Evolutionary conservation across 1,140 invertebrate species (phyloP).

Genomic region (Tetraneura akinire): DNA sequence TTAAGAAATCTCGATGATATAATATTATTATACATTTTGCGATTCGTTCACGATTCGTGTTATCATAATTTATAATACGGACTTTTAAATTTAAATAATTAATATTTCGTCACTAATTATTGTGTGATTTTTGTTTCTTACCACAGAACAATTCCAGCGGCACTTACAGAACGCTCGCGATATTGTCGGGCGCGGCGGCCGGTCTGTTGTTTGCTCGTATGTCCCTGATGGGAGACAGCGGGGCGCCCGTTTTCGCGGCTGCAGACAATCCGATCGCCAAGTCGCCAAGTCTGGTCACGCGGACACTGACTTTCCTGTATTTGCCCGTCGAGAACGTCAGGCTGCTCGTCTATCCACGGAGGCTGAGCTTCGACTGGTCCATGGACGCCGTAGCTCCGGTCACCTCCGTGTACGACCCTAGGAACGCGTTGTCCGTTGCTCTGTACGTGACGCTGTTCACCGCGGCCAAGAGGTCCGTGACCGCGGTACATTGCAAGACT

Average conservation of each 20-base stretch:
- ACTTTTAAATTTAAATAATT: too few relatives aligned
- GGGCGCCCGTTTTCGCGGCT: conserved; percentile 77
- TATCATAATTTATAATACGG: too few relatives aligned
- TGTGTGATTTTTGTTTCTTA: not conserved
- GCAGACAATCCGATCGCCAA: conserved; percentile 89
- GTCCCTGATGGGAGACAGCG: conserved; percentile 66
- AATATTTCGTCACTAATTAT: too few relatives aligned
- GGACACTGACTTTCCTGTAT: conserved; percentile 82
- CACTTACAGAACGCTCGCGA: conserved; percentile 62
- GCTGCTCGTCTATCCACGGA: conserved; percentile 78
- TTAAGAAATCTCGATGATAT: too few relatives aligned
- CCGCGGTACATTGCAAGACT: not conserved
- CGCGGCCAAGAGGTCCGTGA: conserved; percentile 55
- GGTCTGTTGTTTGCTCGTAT: conserved; percentile 67
- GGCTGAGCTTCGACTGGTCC: conserved; percentile 92
- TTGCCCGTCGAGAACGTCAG: conserved; percentile 84
- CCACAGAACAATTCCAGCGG: not conserved
- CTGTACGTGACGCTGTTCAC: conserved; percentile 67
- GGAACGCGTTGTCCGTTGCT: conserved; percentile 72
- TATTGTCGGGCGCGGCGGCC: conserved; percentile 64
- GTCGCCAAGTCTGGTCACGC: conserved; percentile 69
- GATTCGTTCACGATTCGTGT: too few relatives aligned
- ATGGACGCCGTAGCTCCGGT: conserved; percentile 90
- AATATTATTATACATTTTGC: too few relatives aligned
- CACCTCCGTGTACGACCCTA: conserved; percentile 69